Percentiles rank a stretch among this genome's conserved stretches.
phyloP scores from a whole-genome alignment of 2,113 vertebrate genomes.

The Nanorana parkeri region DNA sequence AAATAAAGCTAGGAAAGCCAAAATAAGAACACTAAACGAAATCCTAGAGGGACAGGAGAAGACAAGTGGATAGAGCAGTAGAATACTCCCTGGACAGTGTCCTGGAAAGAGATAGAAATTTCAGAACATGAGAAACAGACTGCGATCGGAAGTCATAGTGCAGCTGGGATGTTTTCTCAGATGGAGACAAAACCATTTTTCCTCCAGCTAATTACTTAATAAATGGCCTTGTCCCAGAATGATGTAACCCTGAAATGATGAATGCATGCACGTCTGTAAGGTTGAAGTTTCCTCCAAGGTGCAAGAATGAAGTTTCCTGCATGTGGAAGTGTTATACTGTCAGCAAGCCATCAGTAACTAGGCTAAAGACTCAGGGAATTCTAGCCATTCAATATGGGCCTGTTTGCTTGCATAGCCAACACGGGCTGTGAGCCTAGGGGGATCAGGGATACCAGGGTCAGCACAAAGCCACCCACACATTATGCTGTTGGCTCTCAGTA shows the following conservation, averaged over 20 bases:
- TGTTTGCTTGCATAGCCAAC: too few species aligned
- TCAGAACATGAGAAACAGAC: conserved; percentile 31
- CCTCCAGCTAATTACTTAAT: not conserved
- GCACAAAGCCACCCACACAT: too few species aligned
- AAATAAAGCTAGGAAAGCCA: not conserved
- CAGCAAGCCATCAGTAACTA: too few species aligned
- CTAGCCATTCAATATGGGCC: too few species aligned
- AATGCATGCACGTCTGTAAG: not conserved
- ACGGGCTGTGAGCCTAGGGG: too few species aligned
- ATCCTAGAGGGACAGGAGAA: not conserved
- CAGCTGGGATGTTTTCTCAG: conserved; percentile 32
- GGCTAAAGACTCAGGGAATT: too few species aligned
- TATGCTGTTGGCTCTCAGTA: too few species aligned
- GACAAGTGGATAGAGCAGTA: not conserved
- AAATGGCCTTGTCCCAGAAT: conserved; percentile 4
- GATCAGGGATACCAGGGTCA: too few species aligned
- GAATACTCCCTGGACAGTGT: not conserved
- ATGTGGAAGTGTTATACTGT: too few species aligned
- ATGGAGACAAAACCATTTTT: not conserved
- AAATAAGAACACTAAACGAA: conserved; percentile 3
- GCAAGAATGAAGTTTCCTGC: too few species aligned
- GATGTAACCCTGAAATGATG: not conserved
- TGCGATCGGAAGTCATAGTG: not conserved
- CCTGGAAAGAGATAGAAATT: not conserved
- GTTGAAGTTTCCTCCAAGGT: too few species aligned